These are phyloP conservation scores for Danio aesculapii DNA, from an alignment of 2,797 vertebrate genomes.

Conservation along the genomic window DNA sequence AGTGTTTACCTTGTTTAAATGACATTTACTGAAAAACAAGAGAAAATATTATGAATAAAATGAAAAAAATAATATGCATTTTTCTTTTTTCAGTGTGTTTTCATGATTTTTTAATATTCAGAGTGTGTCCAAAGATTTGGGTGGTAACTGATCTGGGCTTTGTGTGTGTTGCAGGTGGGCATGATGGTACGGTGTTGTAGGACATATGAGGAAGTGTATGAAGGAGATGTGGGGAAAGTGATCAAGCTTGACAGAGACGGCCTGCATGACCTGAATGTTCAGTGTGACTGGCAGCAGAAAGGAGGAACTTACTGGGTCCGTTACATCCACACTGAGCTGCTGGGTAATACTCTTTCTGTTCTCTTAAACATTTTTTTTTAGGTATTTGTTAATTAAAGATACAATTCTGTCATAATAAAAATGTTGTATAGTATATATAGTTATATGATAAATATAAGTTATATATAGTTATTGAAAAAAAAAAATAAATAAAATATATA, in stretches of 20 bases:
- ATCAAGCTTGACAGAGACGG: conserved; percentile 97
- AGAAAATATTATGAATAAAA: no score
- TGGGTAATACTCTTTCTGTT: conserved; percentile 81
- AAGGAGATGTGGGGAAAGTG: conserved; percentile 96
- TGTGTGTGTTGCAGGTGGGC: conserved; percentile 83
- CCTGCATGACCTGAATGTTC: conserved; percentile 95
- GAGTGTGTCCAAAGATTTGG: background rate
- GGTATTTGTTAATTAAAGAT: background rate
- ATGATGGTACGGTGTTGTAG: conserved; percentile 99
- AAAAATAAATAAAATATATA: no score
- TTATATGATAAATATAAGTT: no score
- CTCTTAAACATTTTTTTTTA: background rate
- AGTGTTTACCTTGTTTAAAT: no score
- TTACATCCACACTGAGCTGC: conserved; percentile 96
- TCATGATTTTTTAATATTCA: no score
- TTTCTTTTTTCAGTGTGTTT: background rate
- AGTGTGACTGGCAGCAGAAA: conserved; percentile 99
- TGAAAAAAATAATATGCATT: background rate
- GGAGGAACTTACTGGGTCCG: conserved; percentile 99
- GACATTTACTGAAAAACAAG: no score
- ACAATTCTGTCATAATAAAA: background rate
- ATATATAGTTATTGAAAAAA: background rate
- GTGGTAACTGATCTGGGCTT: background rate
- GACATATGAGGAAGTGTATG: conserved; percentile 97
- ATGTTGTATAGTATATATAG: background rate